phyloP scores from a whole-genome alignment of 2,113 vertebrate genomes.

The Ariopsis seemanni region DNA sequence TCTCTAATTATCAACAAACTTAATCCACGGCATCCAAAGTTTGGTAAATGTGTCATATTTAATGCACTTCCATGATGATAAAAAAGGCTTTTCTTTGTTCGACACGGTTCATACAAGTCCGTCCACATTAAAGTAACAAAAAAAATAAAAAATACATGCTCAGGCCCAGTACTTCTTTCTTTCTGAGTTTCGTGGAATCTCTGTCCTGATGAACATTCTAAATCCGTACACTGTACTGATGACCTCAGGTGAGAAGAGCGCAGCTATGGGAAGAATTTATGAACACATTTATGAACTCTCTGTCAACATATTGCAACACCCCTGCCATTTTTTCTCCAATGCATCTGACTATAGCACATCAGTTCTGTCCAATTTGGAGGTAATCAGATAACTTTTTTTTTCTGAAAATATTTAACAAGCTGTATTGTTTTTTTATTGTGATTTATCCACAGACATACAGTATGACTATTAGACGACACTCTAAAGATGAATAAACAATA shows the following conservation, averaged over 20 bases:
- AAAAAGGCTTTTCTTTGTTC: background rate
- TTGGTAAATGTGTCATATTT: background rate
- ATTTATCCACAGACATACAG: background rate
- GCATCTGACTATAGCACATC: background rate
- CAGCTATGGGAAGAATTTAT: constrained; percentile 49
- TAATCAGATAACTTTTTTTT: background rate
- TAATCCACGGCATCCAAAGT: background rate
- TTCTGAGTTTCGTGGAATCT: background rate
- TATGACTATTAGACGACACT: background rate
- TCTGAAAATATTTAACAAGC: background rate
- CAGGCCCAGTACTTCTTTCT: background rate
- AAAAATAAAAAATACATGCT: background rate
- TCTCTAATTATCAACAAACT: background rate
- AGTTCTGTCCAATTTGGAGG: background rate
- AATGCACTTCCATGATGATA: background rate
- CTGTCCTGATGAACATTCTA: background rate
- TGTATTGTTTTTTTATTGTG: background rate
- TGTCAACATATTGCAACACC: constrained; percentile 30
- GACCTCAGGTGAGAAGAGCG: constrained; percentile 58
- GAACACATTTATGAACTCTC: constrained; percentile 36
- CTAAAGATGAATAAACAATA: background rate
- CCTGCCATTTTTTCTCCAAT: background rate
- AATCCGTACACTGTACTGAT: background rate
- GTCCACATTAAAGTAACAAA: background rate
- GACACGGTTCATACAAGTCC: background rate